phyloP scores from a whole-genome alignment of 2,888 invertebrate genomes.

The Luperina testacea region DNA sequence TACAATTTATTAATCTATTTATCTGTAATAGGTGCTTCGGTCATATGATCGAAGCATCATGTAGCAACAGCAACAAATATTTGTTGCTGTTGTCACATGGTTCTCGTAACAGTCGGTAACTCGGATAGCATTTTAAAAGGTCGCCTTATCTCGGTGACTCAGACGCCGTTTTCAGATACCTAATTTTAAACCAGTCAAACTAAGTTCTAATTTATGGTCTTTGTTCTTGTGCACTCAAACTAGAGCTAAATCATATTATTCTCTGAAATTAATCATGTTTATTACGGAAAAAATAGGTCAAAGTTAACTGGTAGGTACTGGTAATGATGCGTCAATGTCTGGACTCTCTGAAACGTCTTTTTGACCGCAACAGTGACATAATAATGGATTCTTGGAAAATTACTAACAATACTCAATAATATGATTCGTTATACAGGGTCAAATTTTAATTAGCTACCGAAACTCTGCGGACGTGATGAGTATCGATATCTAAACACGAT shows the following conservation, averaged over 20 bases:
- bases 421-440: background rate
- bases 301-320: background rate
- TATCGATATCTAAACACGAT: background rate
- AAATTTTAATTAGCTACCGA: background rate
- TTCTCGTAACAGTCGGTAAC: background rate
- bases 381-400: conserved; percentile 37
- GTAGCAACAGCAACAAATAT: no score
- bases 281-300: conserved; percentile 14
- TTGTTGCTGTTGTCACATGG: background rate
- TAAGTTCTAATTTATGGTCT: conserved; percentile 46
- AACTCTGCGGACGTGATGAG: background rate
- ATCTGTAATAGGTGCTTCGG: background rate
- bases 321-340: conserved; percentile 39
- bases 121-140: conserved; percentile 37
- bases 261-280: background rate
- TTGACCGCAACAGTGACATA: conserved; percentile 37
- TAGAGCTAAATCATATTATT: conserved; percentile 9
- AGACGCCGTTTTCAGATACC: conserved; percentile 29
- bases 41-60: background rate
- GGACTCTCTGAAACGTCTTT: conserved; percentile 4
- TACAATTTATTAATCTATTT: conserved; percentile 14
- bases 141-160: conserved; percentile 49
- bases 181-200: conserved; percentile 9
- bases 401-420: conserved; percentile 34
- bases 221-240: conserved; percentile 16